A percentile compares a stretch with the other conserved stretches of the same genome.
Conservation (phyloP, 2,113 vertebrate genomes). For the Zosterops borbonicus region DNA sequence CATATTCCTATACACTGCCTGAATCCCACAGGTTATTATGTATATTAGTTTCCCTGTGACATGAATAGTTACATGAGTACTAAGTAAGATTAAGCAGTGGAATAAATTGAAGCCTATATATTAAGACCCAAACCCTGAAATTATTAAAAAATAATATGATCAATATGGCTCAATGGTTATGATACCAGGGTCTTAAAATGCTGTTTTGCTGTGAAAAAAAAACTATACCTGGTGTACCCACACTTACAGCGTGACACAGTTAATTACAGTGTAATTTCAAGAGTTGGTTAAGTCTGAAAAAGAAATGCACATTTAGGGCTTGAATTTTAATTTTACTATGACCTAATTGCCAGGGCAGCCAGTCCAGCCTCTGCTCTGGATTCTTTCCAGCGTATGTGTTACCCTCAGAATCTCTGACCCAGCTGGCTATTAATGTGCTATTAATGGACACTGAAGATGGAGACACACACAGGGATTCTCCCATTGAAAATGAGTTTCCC, state of each 20-base stretch:
- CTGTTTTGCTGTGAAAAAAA: neutral
- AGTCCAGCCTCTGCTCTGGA: neutral
- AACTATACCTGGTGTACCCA: neutral
- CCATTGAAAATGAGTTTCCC: fast-evolving
- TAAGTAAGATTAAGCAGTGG: neutral
- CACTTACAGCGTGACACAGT: neutral
- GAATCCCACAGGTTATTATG: neutral
- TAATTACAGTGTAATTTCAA: neutral
- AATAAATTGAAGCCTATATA: neutral
- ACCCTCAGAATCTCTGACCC: neutral
- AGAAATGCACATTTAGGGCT: neutral
- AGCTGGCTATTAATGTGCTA: neutral
- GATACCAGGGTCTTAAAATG: neutral
- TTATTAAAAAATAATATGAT: neutral
- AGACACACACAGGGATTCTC: neutral
- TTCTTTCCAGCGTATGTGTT: neutral
- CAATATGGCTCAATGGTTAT: neutral
- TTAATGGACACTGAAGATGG: neutral
- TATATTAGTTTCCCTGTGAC: neutral
- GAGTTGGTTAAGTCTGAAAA: neutral
- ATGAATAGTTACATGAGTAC: neutral
- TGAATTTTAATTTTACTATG: neutral
- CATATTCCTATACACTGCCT: neutral
- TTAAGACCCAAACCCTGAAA: neutral
- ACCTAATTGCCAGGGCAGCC: neutral